Conservation (phyloP, 2,888 invertebrate genomes). For the Ochropleura plecta region DNA sequence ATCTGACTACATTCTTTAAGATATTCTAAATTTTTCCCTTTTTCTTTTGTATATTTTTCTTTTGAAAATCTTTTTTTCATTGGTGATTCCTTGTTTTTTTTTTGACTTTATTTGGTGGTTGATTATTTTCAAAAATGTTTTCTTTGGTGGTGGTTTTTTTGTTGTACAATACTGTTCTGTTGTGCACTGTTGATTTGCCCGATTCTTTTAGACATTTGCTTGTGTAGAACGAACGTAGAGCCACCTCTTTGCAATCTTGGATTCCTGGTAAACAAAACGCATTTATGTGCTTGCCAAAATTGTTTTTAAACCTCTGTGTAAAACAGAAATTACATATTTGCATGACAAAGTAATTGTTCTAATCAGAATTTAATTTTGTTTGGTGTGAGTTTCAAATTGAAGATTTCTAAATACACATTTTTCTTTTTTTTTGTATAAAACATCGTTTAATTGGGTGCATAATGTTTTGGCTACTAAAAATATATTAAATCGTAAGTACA, state of each 20-base stretch:
- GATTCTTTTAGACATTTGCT: slow-evolving; percentile 60
- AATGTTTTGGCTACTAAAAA: background rate
- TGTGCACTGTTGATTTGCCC: slow-evolving; percentile 83
- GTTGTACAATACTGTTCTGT: slow-evolving; percentile 57
- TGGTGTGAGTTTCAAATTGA: slow-evolving; percentile 11
- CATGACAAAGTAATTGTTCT: slow-evolving; percentile 34
- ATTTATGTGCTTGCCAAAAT: slow-evolving; percentile 24
- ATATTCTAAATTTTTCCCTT: slow-evolving; percentile 7
- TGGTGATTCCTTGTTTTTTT: slow-evolving; percentile 2
- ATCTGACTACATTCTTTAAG: slow-evolving; percentile 35
- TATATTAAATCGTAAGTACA: slow-evolving; percentile 24
- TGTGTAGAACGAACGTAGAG: slow-evolving; percentile 43
- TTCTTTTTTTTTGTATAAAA: background rate
- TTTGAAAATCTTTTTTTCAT: background rate
- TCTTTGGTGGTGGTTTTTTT: slow-evolving; percentile 67
- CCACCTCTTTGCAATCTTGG: slow-evolving; percentile 29
- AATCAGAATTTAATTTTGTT: slow-evolving; percentile 5
- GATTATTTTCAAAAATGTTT: slow-evolving; percentile 36
- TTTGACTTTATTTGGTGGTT: slow-evolving; percentile 33
- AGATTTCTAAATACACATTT: background rate
- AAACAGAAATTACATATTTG: slow-evolving; percentile 19
- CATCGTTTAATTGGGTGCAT: background rate
- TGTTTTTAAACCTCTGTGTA: slow-evolving; percentile 22
- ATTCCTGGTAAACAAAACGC: slow-evolving; percentile 25
- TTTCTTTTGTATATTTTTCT: slow-evolving; percentile 22